These are phyloP conservation scores for Charadrius vociferus DNA, from an alignment of 2,113 vertebrate species.

Conservation along the genomic window DNA sequence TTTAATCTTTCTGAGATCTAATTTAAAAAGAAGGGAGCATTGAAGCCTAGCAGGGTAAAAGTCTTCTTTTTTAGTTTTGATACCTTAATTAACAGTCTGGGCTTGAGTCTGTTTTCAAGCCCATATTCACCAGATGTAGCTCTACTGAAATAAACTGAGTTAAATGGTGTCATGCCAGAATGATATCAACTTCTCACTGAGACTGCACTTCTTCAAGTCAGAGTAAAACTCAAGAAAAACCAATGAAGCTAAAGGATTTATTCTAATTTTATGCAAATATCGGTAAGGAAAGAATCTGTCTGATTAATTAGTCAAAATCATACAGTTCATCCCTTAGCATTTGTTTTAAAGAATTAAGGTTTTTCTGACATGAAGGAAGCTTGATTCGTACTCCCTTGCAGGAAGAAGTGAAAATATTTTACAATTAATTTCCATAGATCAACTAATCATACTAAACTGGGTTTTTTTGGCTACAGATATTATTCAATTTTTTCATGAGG, in stretches of 20 bases:
- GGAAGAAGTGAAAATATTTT: not conserved
- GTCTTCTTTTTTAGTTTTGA: not conserved
- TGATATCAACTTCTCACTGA: not conserved
- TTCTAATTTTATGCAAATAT: not conserved
- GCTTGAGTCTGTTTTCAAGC: not conserved
- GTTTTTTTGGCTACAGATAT: not conserved
- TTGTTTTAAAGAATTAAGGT: not conserved
- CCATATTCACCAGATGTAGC: not conserved
- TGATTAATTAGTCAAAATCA: not conserved
- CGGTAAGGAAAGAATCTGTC: not conserved
- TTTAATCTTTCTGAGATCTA: not conserved
- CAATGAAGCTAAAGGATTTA: not conserved
- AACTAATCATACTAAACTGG: not conserved
- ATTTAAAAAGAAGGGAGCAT: constrained; percentile 19
- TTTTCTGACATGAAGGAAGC: not conserved
- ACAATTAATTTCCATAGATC: not conserved
- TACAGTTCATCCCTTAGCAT: not conserved
- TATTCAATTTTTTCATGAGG: constrained; percentile 28
- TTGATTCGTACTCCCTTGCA: not conserved
- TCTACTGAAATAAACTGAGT: not conserved
- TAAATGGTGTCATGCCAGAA: not conserved
- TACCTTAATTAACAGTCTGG: constrained; percentile 24
- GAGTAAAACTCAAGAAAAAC: not conserved
- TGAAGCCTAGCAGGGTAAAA: not conserved
- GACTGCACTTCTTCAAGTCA: not conserved